Conservation (phyloP, 64 coral and sea anemone species). For the Pocillopora damicornis region DNA sequence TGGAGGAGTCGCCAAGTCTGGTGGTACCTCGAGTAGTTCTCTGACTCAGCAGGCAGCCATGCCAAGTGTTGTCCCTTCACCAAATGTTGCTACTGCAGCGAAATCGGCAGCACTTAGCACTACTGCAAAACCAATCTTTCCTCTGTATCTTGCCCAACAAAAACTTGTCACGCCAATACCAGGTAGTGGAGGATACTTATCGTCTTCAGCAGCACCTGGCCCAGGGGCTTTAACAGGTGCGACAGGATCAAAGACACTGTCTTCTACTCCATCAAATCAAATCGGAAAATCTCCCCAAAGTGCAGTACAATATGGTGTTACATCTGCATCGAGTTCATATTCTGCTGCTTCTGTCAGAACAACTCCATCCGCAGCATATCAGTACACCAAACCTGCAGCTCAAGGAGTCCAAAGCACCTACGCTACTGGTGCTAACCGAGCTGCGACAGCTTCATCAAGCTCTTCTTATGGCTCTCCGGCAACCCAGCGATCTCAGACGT, state of each 20-base stretch:
- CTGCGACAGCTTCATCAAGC: not conserved
- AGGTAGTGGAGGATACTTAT: not conserved
- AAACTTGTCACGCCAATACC: not conserved
- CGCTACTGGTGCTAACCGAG: not conserved
- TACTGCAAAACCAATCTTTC: constrained; percentile 33
- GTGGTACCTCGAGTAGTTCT: not conserved
- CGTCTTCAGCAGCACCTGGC: not conserved
- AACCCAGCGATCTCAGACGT: not conserved
- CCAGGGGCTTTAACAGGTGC: not conserved
- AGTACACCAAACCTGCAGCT: not conserved
- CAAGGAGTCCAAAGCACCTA: constrained; percentile 21
- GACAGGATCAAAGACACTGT: not conserved
- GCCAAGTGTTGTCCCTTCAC: constrained; percentile 26
- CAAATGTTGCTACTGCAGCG: constrained; percentile 38
- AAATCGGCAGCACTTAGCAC: constrained; percentile 41
- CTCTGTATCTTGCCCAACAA: constrained; percentile 24
- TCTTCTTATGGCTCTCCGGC: not conserved
- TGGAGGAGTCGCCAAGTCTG: not conserved
- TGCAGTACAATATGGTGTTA: not conserved
- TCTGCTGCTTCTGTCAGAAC: not conserved
- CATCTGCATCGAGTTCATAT: not conserved
- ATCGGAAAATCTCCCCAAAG: not conserved
- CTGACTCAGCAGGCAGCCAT: not conserved
- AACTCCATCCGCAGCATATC: not conserved
- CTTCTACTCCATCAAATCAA: constrained; percentile 7